Evolutionary conservation across 2,113 vertebrate genomes (phyloP).

Genomic region (Trichechus manatus): DNA sequence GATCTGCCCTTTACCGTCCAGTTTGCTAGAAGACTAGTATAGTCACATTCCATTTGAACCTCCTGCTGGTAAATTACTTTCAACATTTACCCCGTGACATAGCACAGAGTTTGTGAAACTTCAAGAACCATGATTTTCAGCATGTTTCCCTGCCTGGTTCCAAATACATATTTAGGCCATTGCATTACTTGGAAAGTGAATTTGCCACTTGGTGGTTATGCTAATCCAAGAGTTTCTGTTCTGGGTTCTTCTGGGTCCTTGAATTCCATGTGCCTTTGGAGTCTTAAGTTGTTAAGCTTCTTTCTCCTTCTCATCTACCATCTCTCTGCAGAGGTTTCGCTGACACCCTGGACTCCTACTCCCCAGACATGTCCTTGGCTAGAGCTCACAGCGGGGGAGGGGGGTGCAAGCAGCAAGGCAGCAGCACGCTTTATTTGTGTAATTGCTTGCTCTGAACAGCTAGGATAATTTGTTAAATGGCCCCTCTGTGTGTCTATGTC

Average conservation of each 20-base stretch:
- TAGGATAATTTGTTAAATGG: slow-evolving; percentile 41
- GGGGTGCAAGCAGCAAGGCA: not conserved
- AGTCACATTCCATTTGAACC: not conserved
- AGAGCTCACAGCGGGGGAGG: not conserved
- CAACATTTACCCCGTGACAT: not conserved
- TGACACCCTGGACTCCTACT: not conserved
- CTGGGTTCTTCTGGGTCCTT: not conserved
- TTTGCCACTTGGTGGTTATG: not conserved
- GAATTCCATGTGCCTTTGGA: not conserved
- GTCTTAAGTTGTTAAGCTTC: not conserved
- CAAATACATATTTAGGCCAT: not conserved
- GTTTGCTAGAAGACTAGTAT: not conserved
- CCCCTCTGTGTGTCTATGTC: not conserved
- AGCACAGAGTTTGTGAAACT: not conserved
- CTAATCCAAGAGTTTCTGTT: not conserved
- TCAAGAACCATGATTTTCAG: not conserved
- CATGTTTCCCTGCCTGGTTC: not conserved
- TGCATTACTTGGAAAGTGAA: not conserved
- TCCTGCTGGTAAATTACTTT: not conserved
- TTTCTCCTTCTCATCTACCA: not conserved
- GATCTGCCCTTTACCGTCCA: not conserved
- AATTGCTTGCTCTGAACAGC: slow-evolving; percentile 19
- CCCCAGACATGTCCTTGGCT: not conserved
- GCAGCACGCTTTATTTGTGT: not conserved
- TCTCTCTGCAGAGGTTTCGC: not conserved